phyloP scores from a whole-genome alignment of 2,113 vertebrate species.

The Fukomys damarensis region DNA sequence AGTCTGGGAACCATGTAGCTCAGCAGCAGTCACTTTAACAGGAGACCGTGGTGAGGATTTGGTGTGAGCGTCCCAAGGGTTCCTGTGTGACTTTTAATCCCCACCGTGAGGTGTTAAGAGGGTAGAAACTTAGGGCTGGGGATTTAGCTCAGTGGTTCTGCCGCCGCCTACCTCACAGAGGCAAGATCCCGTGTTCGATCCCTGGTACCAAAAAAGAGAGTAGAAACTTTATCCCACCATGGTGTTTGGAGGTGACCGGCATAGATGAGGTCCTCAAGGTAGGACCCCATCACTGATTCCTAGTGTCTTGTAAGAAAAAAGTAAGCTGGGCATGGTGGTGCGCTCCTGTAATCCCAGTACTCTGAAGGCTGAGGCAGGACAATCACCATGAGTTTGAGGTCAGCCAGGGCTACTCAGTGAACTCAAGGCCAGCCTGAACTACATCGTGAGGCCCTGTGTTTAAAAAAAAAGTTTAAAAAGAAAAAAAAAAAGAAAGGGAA shows the following conservation, averaged over 20 bases:
- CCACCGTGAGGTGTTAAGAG: background rate
- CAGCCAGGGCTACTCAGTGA: too few species aligned
- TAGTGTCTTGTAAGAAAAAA: background rate
- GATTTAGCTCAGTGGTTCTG: too few species aligned
- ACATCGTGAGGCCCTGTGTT: background rate
- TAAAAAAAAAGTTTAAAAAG: background rate
- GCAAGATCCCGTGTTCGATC: too few species aligned
- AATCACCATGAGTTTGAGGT: background rate
- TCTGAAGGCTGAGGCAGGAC: background rate
- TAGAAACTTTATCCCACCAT: background rate
- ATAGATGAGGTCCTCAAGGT: background rate
- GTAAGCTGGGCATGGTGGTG: background rate
- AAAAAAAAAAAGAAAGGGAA: background rate
- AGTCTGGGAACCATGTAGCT: background rate
- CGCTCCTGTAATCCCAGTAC: background rate
- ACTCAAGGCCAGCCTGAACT: background rate
- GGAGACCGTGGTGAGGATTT: background rate
- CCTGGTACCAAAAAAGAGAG: too few species aligned
- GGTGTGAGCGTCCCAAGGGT: background rate
- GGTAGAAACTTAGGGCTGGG: background rate
- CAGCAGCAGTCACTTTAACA: background rate
- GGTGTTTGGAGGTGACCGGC: background rate
- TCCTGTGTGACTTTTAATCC: background rate
- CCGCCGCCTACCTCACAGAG: too few species aligned
- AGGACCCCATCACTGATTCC: background rate